Evolutionary conservation across 2,797 vertebrate species (phyloP).

Genomic region (Gymnothorax javanicus): DNA sequence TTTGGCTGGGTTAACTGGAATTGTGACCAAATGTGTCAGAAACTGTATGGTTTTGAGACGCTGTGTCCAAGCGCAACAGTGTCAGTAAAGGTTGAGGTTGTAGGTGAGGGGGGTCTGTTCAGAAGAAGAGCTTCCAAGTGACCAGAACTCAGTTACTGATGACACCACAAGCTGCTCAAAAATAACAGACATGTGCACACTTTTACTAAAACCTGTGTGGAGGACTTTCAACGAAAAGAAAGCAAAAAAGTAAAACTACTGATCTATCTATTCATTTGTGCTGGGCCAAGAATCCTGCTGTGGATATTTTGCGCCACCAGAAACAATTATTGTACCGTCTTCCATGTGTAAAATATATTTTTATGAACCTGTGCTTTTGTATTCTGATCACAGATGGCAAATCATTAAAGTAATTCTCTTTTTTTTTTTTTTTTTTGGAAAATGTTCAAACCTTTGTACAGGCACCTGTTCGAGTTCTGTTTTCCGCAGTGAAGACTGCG

Average conservation of each 20-base stretch:
- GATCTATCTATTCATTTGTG: conserved; percentile 56
- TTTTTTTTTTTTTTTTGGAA: conserved; percentile 37
- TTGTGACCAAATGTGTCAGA: background rate
- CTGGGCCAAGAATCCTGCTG: conserved; percentile 54
- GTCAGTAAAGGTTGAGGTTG: conserved; percentile 23
- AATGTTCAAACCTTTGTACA: conserved; percentile 35
- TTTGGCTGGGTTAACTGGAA: conserved; percentile 65
- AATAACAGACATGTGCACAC: conserved; percentile 30
- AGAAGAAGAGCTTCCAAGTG: conserved; percentile 26
- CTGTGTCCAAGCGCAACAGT: conserved; percentile 34
- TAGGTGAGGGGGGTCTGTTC: background rate
- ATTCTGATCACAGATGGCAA: conserved; percentile 41
- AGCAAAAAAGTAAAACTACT: conserved; percentile 59
- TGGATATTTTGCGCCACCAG: conserved; percentile 64
- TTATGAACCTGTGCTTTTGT: conserved; percentile 64
- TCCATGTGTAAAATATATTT: conserved; percentile 68
- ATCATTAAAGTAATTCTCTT: conserved; percentile 19
- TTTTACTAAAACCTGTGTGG: conserved; percentile 45
- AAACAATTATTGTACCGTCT: conserved; percentile 59
- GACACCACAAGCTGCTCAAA: conserved; percentile 17
- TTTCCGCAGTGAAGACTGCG: background rate
- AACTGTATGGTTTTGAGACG: background rate
- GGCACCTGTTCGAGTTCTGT: background rate
- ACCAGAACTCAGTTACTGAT: conserved; percentile 10
- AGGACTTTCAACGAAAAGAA: conserved; percentile 31